Base-by-base conservation (phyloP, 2,888 invertebrate genomes). In the Drosophila peninsularis region DNA sequence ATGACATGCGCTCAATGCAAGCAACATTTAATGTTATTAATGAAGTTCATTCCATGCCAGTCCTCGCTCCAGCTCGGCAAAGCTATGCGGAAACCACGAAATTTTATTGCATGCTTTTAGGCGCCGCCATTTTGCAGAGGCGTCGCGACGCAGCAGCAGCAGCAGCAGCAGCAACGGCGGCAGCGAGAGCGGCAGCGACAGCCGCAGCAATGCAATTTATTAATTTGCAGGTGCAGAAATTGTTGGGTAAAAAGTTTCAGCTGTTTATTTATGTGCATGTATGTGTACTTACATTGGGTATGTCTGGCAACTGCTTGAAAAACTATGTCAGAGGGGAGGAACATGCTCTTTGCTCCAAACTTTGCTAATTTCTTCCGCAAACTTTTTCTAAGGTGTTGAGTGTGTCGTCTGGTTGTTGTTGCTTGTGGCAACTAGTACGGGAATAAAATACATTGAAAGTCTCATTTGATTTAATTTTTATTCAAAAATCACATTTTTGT, bases 401-500 rank as follows among this genome's bases (percentile, higher is more conserved):
- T 58, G 37, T 56, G 9, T 19, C 41, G 36, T 34, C 21, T 17
- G 17, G 30, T 42, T 45, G 27, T 17, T 45, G 45, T 62, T 68
- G 70, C 10, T 9, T 11, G 80, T 81, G 69, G 84, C 68, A 80
- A 78, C 68, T 60, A 13, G 42, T 13, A 13, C 13, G 45, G 27
- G 3, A 11, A 57, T 44, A 13, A 37, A 44, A 57, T 13, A 7
- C 45, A 14, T 41, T 30, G 7, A 27, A 14, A 42, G 30, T 55
- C 61, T 75, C 65, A 57, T 89, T 75, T 87, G 73, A 71, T 78
- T 86, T 81, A 79, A 88, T 85, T 78, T 87, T 87, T 89, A 87
- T 89, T 87, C 78, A 87, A 87, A 89, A 87, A 87, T 87, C 86
- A 87, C 86, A 87, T 85, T 88, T 89, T 68, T 85, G 36, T 52